Conservation (phyloP, 2,113 vertebrate genomes). For the Australoheros scitulus region DNA sequence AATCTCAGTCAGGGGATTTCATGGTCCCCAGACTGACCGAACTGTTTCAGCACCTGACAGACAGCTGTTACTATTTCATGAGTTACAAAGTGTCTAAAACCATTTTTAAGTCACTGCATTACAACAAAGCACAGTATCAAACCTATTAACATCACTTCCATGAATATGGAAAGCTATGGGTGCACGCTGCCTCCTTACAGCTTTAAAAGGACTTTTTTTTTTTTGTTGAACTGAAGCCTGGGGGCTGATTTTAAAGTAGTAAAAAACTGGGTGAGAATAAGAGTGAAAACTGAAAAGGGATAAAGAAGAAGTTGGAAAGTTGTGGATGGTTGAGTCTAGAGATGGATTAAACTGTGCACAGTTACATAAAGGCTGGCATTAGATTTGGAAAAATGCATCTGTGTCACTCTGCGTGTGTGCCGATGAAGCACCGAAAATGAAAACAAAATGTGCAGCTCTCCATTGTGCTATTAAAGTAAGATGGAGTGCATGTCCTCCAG, state of each 20-base stretch:
- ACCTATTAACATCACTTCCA: neutral
- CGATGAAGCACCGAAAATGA: neutral
- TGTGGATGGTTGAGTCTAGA: neutral
- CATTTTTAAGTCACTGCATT: neutral
- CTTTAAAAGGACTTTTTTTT: constrained; percentile 22
- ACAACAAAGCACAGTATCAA: neutral
- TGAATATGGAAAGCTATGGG: neutral
- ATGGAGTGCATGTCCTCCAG: constrained; percentile 27
- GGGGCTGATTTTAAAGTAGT: constrained; percentile 16
- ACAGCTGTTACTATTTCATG: neutral
- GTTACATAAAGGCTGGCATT: constrained; percentile 28
- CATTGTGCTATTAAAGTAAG: constrained; percentile 1
- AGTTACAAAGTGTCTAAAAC: neutral
- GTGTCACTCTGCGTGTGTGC: neutral
- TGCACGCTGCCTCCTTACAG: neutral
- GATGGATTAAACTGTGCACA: constrained; percentile 6
- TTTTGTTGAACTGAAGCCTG: constrained; percentile 35
- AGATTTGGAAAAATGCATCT: neutral
- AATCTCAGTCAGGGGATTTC: no score
- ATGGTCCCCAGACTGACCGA: neutral
- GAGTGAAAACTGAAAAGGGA: neutral
- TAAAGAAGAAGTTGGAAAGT: constrained; percentile 9
- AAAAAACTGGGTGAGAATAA: neutral
- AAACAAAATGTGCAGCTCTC: constrained; percentile 17
- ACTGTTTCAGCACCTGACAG: neutral